phyloP scores from a whole-genome alignment of 92 coral and sea anemone species.

The Epizoanthus fatuus region DNA sequence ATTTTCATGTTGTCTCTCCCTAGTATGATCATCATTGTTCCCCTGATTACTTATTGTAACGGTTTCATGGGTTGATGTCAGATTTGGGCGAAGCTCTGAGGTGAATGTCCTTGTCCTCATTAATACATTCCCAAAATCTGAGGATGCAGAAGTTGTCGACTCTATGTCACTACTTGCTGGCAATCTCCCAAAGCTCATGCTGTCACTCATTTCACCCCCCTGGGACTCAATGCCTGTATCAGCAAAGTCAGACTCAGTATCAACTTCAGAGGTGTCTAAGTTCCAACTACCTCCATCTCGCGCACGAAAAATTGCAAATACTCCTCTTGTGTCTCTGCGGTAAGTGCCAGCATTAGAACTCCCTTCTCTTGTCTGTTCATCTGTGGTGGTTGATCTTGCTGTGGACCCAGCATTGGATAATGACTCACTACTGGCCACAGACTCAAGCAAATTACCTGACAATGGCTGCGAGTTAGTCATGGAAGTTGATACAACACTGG shows the following conservation, averaged over 20 bases:
- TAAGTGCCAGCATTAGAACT: background rate
- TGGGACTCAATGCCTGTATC: slow-evolving; percentile 34
- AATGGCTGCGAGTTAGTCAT: background rate
- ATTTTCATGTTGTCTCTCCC: background rate
- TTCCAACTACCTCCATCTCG: slow-evolving; percentile 81
- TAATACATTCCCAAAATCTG: slow-evolving; percentile 40
- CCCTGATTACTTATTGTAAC: slow-evolving; percentile 31
- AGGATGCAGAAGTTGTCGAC: slow-evolving; percentile 11
- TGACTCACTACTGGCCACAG: too few relatives aligned
- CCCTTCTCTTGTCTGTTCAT: background rate
- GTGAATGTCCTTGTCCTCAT: slow-evolving; percentile 38
- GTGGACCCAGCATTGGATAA: too few relatives aligned
- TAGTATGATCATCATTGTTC: background rate
- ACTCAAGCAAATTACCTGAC: too few relatives aligned
- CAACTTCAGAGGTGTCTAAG: slow-evolving; percentile 72
- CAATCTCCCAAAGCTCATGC: slow-evolving; percentile 41
- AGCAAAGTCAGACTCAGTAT: slow-evolving; percentile 56
- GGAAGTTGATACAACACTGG: background rate
- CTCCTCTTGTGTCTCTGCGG: slow-evolving; percentile 71
- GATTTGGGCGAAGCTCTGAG: slow-evolving; percentile 26
- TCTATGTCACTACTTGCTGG: slow-evolving; percentile 11
- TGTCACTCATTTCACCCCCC: slow-evolving; percentile 19
- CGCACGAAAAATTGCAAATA: slow-evolving; percentile 84
- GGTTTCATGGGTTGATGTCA: slow-evolving; percentile 43
- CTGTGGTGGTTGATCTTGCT: background rate